Evolutionary conservation across 2,888 invertebrate species (phyloP), one percentile per base, ranked within the genome.

Genomic region (Anorthoa munda): DNA sequence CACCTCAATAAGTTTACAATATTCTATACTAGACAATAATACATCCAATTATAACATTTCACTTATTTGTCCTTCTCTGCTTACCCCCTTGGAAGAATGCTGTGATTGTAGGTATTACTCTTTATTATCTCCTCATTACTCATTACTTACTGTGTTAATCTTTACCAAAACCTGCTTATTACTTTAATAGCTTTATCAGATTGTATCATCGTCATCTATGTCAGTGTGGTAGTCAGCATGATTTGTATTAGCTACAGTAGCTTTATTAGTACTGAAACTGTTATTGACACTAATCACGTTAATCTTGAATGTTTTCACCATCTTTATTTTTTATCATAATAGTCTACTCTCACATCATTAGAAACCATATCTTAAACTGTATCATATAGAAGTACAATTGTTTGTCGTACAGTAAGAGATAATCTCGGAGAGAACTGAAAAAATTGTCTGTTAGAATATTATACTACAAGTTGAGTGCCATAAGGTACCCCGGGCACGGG

Each of bases 91-190:
- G 81, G 81, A 83, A 81, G 81, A 81, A 83, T 79, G 66, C 83
- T 69, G 81, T 81, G 68, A 70, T 75, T 81, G 81, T 81, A 81
- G 81, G 81, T 81, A 81, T 81, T 81, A 81, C 66, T 83, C 68
- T 83, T 83, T 83, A 71, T 75, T 81, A 75, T 56, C 5, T 75
- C 51, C n/a, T 21, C 63, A 77, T 64, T 15, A 48, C 0, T 66
- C 58, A 70, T 71, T 51, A n/a, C 61, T 66, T 64, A 61, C 31
- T 58, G 17, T 58, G 0, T 31, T 23, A 61, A 71, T 71, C 21
- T 31, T 31, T 51, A 45, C 56, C 39, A 58, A 23, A 61, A 80
- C 55, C n/a, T 55, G 45, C 53, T 18, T 60, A 61, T 50, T 75
- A 63, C 72, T 60, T 64, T 50, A 55, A 72, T 50, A 45, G 64